These are phyloP conservation scores for Ascaphus truei DNA, from an alignment of 2,113 vertebrate genomes.

Conservation along the genomic window DNA sequence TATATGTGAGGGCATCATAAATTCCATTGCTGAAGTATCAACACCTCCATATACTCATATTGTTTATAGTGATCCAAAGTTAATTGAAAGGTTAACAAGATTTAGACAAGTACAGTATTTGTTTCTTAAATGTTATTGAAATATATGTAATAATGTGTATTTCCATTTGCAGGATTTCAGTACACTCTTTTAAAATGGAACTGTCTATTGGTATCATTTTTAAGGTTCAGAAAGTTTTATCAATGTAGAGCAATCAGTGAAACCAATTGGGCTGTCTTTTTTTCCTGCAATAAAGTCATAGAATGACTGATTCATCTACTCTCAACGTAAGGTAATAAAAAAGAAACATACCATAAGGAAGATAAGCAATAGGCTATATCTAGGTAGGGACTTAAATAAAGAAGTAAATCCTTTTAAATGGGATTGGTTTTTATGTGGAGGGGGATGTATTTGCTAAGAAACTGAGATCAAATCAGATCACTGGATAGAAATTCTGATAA, in stretches of 20 bases:
- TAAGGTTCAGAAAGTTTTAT: slow-evolving; percentile 36
- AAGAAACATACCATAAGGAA: slow-evolving; percentile 30
- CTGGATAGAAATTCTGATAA: slow-evolving; percentile 27
- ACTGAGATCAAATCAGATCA: slow-evolving; percentile 31
- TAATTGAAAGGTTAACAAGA: no score
- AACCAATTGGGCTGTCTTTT: slow-evolving; percentile 34
- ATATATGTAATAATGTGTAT: slow-evolving; percentile 6
- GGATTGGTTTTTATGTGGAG: slow-evolving; percentile 28
- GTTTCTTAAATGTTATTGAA: slow-evolving; percentile 27
- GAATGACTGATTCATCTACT: slow-evolving; percentile 36
- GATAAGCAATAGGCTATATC: slow-evolving; percentile 34
- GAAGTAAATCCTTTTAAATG: slow-evolving; percentile 36
- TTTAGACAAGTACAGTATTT: slow-evolving; percentile 11
- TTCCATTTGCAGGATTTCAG: slow-evolving; percentile 3
- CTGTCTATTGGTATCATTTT: slow-evolving; percentile 34
- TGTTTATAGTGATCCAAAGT: no score
- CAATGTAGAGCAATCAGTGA: slow-evolving; percentile 37
- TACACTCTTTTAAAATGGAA: slow-evolving; percentile 9
- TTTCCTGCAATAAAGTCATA: slow-evolving; percentile 35
- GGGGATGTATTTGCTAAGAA: slow-evolving; percentile 28
- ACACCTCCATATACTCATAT: no score
- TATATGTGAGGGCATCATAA: no score
- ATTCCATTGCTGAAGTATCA: no score
- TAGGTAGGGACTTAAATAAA: slow-evolving; percentile 34
- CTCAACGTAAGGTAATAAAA: slow-evolving; percentile 31